A percentile compares a stretch with the other conserved stretches of the same genome.
Evolutionary conservation across 2,113 vertebrate species (phyloP).

Genomic region (Monopterus albus): DNA sequence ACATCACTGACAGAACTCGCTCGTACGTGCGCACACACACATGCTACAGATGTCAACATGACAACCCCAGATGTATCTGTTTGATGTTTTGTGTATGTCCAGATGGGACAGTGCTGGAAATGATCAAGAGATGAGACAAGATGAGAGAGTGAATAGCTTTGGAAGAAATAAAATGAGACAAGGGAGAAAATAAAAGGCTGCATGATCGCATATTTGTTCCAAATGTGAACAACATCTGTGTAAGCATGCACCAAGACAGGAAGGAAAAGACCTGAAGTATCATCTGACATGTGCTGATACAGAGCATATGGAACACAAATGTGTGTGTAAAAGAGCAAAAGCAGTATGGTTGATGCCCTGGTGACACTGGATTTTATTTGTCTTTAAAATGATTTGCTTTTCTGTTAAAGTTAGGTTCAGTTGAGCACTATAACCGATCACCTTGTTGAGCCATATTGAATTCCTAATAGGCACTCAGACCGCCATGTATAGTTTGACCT

Average conservation of each 20-base stretch:
- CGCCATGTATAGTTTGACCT: too few relatives aligned
- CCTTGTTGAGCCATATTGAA: too few relatives aligned
- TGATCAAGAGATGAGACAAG: constrained; percentile 34
- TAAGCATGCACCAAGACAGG: neutral
- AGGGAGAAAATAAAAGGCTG: neutral
- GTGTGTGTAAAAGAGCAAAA: neutral
- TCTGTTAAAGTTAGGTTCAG: too few relatives aligned
- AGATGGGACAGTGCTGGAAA: constrained; percentile 52
- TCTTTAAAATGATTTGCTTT: too few relatives aligned
- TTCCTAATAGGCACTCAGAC: too few relatives aligned
- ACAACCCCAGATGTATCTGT: constrained; percentile 55
- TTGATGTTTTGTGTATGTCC: constrained; percentile 50
- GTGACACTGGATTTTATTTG: too few relatives aligned
- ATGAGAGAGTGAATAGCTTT: constrained; percentile 18
- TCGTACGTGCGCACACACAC: neutral
- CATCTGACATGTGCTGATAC: neutral
- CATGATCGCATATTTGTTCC: neutral
- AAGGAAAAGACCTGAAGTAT: neutral
- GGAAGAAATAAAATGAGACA: neutral
- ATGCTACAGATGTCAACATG: constrained; percentile 48
- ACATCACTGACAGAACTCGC: constrained; percentile 34
- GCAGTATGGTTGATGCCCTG: neutral
- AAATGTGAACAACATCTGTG: constrained; percentile 27
- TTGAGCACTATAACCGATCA: too few relatives aligned
- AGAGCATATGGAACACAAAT: constrained; percentile 10